Base-by-base conservation (phyloP, 2,113 vertebrate genomes). In the Todiramphus chloris region DNA sequence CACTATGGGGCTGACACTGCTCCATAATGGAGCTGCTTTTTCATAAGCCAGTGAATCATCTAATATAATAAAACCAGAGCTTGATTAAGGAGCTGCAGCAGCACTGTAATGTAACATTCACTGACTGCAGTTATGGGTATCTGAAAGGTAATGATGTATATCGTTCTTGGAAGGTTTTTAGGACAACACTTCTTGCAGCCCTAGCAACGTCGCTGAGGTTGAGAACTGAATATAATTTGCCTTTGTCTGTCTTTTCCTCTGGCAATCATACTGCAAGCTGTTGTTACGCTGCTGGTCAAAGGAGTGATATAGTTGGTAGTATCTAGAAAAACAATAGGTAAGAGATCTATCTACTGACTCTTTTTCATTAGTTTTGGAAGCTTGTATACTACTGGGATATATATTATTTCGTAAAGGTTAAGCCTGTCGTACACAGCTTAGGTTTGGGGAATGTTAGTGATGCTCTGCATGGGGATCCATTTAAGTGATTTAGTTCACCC, bases 21-120 rank as follows among this genome's bases (percentile, higher is more conserved):
- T 97, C 43, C 33, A 4, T 79, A 81, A 89, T n/a, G 63, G 39
- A 79, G 79, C 64, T 89, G 46, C 21, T 96, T 92, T 92, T 89
- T 89, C 37, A 67, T 84, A 77, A 90, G n/a, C 50, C 56, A 64
- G 17, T 91, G 86, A 90, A 46, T 93, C 69, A 66, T 46, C 68
- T 90, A 70, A 74, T 83, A 53, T 43, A 56, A 76, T 80, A 90
- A 94, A 83, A 96, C 62, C 35, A 89, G 60, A 44, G 83, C 80
- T 92, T 91, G 83, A 94, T 92, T 84, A 88, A 94, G 91, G 83
- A 91, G 64, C 69, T 92, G 56, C 4, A 0, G 43, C 81, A 48
- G 68, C 17, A 1, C 73, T 0, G 1, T 55, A 83, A 68, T 41
- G 56, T 89, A 84, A 39, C 50, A 16, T 94, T 85, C 72, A 74